Conservation (phyloP, 2,888 invertebrate genomes). For the Sepioteuthis lessoniana region DNA sequence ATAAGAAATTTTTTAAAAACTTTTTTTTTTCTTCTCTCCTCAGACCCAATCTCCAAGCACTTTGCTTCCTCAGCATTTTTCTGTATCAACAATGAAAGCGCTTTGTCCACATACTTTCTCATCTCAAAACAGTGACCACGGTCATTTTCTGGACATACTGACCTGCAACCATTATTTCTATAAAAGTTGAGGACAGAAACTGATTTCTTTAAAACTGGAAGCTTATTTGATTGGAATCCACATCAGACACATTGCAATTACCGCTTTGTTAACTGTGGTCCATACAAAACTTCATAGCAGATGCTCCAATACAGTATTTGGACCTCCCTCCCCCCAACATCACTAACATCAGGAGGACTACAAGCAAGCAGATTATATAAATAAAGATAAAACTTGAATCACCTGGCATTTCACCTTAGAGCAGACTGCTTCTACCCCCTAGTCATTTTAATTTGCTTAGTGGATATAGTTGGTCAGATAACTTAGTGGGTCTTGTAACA, state of each 20-base stretch:
- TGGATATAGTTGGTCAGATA: neutral
- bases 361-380: constrained; percentile 14
- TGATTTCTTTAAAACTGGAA: neutral
- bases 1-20: neutral
- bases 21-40: neutral
- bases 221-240: neutral
- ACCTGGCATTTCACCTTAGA: neutral
- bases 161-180: neutral
- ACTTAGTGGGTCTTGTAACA: neutral
- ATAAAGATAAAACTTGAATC: constrained; percentile 33
- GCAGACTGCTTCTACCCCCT: too few species aligned
- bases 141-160: neutral
- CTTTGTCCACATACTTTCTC: neutral
- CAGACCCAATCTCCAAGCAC: neutral
- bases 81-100: neutral
- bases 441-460: neutral
- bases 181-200: neutral
- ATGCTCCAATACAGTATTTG: neutral
- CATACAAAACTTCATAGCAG: neutral
- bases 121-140: neutral
- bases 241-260: neutral
- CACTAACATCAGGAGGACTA: neutral
- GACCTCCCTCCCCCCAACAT: neutral
- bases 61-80: neutral
- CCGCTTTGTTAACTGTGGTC: neutral